Base-by-base conservation (phyloP, 2,797 vertebrate species). In the Setipinna tenuifilis region DNA sequence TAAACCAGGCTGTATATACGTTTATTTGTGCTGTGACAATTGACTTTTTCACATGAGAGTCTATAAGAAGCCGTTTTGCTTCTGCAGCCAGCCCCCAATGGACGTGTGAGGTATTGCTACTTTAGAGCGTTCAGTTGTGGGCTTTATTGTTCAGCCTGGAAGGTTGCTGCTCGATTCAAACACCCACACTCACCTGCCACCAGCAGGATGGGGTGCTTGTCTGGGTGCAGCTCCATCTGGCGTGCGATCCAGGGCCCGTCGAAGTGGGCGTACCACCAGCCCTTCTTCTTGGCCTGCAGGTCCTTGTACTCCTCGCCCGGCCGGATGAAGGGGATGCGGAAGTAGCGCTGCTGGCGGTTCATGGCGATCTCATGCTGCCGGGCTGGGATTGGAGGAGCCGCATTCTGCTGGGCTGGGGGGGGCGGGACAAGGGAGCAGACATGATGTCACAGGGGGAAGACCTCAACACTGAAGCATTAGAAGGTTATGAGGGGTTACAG, bases 251-350 rank as follows among this genome's bases (percentile, higher is more conserved):
- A 99, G 0, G 97, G 95, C 46, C 98, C 98, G 81, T 99, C 98
- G 3, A 99, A 99, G 91, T 99, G 98, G 0, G 98, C 98, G 0
- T 98, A 99, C 98, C 98, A 99, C 98, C 98, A 99, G 28, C 98
- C 98, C 90, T 99, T 99, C 92, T 99, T 99, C 94, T 98, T 98
- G 90, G 89, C 96, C 92, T 97, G 96, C 0, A 97, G 97, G 57
- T 99, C 98, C 81, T 99, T 99, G 95, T 97, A 99, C 87, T 98
- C 97, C 90, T 99, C 98, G 0, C 96, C 95, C 0, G 98, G 98
- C 0, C 98, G 97, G 91, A 99, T 96, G 93, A 99, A 99, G 0
- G 98, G 98, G 89, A 99, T 99, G 41, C 98, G 97, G 93, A 99
- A 99, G 91, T 97, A 99, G 9, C 98, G 96, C 89, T 99, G 98